These are phyloP conservation scores for Microchirus variegatus DNA, from an alignment of 2,797 vertebrate species.

Conservation along the genomic window DNA sequence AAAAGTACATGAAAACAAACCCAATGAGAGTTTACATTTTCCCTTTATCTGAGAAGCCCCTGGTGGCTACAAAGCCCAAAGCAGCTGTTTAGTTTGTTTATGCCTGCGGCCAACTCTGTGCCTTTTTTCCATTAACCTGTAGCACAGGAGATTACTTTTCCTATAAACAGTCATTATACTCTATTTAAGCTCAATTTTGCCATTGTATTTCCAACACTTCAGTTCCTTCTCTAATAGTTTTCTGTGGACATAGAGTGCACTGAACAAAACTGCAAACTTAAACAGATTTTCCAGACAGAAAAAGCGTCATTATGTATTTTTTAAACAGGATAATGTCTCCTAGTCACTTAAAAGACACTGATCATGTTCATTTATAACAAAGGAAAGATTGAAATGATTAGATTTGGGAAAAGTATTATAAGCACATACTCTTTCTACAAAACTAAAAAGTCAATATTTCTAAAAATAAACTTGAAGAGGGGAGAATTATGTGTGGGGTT, in stretches of 20 bases:
- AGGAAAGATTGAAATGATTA: too few species aligned
- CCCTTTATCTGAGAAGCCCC: neutral
- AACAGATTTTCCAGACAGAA: too few species aligned
- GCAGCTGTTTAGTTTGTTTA: slow-evolving; percentile 2
- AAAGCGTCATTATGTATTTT: too few species aligned
- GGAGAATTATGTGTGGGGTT: neutral
- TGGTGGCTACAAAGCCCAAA: neutral
- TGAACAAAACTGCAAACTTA: too few species aligned
- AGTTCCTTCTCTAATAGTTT: neutral
- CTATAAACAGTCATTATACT: neutral
- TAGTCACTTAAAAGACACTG: too few species aligned
- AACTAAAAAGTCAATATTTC: neutral
- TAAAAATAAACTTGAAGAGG: neutral
- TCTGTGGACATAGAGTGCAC: too few species aligned
- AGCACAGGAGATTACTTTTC: slow-evolving; percentile 4
- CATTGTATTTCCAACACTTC: neutral
- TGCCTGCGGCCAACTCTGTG: neutral
- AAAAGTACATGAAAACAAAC: neutral
- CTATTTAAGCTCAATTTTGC: too few species aligned
- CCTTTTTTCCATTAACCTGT: neutral
- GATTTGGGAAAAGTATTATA: neutral
- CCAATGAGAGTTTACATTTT: neutral
- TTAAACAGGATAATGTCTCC: too few species aligned
- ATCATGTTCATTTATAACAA: too few species aligned
- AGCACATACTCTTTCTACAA: neutral